phyloP scores from a whole-genome alignment of 1,140 invertebrate genomes.

The Drosophila santomea region DNA sequence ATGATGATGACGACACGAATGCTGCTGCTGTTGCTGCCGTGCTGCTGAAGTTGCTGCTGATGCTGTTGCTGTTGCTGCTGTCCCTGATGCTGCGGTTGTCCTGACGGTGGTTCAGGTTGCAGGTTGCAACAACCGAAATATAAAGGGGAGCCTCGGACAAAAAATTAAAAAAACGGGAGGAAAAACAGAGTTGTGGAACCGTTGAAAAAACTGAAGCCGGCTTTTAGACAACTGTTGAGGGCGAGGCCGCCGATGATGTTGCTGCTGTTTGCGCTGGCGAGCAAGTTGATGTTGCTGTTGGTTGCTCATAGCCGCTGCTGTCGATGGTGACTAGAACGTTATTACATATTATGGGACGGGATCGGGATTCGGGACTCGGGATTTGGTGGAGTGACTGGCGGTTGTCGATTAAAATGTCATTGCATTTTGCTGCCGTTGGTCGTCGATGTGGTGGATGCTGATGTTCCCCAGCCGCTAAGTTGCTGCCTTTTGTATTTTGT shows the following conservation, averaged over 20 bases:
- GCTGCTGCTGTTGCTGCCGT: slow-evolving; percentile 24
- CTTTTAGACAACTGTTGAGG: slow-evolving; percentile 74
- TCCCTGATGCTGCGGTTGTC: slow-evolving; percentile 12
- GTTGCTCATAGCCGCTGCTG: slow-evolving; percentile 10
- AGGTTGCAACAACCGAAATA: slow-evolving; percentile 46
- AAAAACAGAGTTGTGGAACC: slow-evolving; percentile 8
- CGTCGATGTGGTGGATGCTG: not conserved
- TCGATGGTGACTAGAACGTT: slow-evolving; percentile 62
- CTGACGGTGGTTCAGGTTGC: slow-evolving; percentile 24
- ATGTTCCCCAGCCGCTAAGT: not conserved
- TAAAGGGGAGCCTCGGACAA: slow-evolving; percentile 12
- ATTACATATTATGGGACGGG: slow-evolving; percentile 47
- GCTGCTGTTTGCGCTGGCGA: slow-evolving; percentile 16
- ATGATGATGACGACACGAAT: slow-evolving; percentile 59
- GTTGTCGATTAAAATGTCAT: slow-evolving; percentile 81
- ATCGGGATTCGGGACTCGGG: slow-evolving; percentile 1
- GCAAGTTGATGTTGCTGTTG: slow-evolving; percentile 26
- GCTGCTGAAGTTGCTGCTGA: not conserved
- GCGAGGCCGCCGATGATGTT: slow-evolving; percentile 40
- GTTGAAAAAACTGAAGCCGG: slow-evolving; percentile 35
- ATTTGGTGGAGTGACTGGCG: slow-evolving; percentile 27
- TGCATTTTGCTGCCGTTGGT: slow-evolving; percentile 63
- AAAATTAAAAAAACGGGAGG: slow-evolving; percentile 2
- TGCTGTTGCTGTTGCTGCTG: slow-evolving; percentile 10
- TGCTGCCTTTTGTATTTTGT: slow-evolving; percentile 8